These are phyloP conservation scores for Formica selysi DNA, from an alignment of 1,140 invertebrate species.

Conservation along the genomic window DNA sequence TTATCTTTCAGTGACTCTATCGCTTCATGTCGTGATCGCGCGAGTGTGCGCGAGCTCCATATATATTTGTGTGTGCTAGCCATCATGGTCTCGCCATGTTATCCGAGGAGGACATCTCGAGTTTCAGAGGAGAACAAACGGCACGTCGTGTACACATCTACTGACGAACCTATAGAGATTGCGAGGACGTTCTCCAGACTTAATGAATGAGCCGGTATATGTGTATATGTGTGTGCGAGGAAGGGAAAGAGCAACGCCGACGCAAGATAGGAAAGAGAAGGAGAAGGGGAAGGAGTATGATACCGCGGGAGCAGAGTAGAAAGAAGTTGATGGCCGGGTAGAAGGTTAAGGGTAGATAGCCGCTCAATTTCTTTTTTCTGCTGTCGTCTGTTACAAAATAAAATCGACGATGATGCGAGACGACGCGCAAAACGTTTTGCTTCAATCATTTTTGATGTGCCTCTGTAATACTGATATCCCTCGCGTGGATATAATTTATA, in stretches of 20 bases:
- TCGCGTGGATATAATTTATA: not conserved
- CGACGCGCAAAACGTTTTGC: constrained; percentile 37
- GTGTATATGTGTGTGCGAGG: not conserved
- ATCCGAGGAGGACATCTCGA: constrained; percentile 80
- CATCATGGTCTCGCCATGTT: constrained; percentile 70
- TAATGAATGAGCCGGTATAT: constrained; percentile 75
- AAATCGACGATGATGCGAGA: constrained; percentile 60
- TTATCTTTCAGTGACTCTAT: constrained; percentile 63
- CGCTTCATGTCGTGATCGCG: constrained; percentile 35
- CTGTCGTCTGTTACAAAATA: constrained; percentile 23
- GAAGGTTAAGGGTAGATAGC: constrained; percentile 67
- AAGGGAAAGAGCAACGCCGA: constrained; percentile 52
- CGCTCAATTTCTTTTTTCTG: constrained; percentile 67
- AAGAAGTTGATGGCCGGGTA: constrained; percentile 57
- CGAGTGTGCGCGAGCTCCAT: not conserved
- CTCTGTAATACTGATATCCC: not conserved
- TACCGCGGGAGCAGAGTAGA: not conserved
- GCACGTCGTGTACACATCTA: constrained; percentile 79
- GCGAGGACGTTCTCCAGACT: constrained; percentile 76
- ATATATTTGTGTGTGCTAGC: constrained; percentile 40
- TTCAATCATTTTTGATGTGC: constrained; percentile 1
- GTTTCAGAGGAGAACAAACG: constrained; percentile 81
- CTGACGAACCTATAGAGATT: constrained; percentile 76
- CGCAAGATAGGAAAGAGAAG: not conserved
- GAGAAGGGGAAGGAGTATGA: not conserved